Percentiles rank a stretch among this genome's conserved stretches.
phyloP scores from a whole-genome alignment of 2,797 vertebrate genomes.

The Pantherophis vulpinus region DNA sequence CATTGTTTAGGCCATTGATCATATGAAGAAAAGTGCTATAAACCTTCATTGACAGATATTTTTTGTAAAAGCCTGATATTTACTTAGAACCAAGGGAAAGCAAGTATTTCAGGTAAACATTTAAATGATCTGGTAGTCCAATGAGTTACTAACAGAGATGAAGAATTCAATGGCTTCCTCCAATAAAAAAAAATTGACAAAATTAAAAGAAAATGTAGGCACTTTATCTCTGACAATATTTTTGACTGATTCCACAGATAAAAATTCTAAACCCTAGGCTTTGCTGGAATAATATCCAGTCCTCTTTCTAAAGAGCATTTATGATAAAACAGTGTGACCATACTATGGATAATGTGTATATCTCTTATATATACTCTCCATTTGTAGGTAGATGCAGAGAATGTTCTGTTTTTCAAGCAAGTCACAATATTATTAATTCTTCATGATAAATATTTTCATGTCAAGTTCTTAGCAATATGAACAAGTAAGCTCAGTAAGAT shows the following conservation, averaged over 20 bases:
- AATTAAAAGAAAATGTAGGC: neutral
- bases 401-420: neutral
- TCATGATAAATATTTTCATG: slow-evolving; percentile 6
- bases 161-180: neutral
- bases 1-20: neutral
- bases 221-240: neutral
- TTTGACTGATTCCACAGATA: neutral
- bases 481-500: neutral
- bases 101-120: neutral
- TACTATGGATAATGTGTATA: neutral
- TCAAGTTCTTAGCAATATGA: neutral
- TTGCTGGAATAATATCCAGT: neutral
- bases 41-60: neutral
- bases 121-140: neutral
- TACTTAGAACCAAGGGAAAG: neutral
- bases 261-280: neutral
- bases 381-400: neutral
- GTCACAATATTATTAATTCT: neutral
- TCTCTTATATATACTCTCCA: neutral
- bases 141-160: neutral
- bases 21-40: neutral
- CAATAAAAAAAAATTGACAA: neutral
- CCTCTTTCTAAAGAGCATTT: neutral
- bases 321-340: neutral
- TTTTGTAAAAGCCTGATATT: neutral